A percentile compares a stretch with the other conserved stretches of the same genome.
Evolutionary conservation across 2,888 invertebrate species (phyloP).

Genomic region (Subacronicta megacephala): DNA sequence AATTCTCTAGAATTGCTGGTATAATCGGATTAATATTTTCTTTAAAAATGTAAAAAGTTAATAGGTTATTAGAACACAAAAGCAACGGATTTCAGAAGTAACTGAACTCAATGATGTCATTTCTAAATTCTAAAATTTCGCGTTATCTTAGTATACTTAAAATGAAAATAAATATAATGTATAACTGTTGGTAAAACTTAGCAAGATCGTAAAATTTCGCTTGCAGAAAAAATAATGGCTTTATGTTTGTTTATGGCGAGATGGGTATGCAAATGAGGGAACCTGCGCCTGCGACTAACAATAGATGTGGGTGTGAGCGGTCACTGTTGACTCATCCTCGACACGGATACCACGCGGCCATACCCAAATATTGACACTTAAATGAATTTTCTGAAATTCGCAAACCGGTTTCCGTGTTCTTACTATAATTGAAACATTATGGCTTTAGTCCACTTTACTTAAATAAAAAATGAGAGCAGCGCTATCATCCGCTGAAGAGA

Average conservation of each 20-base stretch:
- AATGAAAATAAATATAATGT: conserved; percentile 25
- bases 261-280: conserved; percentile 68
- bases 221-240: conserved; percentile 49
- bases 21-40: conserved; percentile 9
- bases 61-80: conserved; percentile 8
- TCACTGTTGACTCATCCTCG: conserved; percentile 73
- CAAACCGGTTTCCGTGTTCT: conserved; percentile 60
- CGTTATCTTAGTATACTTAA: conserved; percentile 5
- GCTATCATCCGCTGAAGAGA: conserved; percentile 44
- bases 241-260: conserved; percentile 61
- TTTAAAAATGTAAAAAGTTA: conserved; percentile 14
- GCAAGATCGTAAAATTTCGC: conserved; percentile 51
- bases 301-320: conserved; percentile 69
- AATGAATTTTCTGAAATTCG: conserved; percentile 68
- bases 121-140: conserved; percentile 5
- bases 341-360: conserved; percentile 64
- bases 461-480: conserved; percentile 50
- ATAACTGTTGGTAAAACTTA: conserved; percentile 58
- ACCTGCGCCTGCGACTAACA: conserved; percentile 61
- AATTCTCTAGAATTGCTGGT: conserved; percentile 5
- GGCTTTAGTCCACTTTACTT: conserved; percentile 51
- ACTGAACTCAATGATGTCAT: conserved; percentile 34
- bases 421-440: conserved; percentile 46
- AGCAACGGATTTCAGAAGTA: conserved; percentile 17
- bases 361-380: conserved; percentile 73